Percentiles rank a stretch among this genome's conserved stretches.
These are phyloP conservation scores for Catostylus mosaicus DNA, from an alignment of 30 jellyfish, hydroid and myxozoan genomes.

Conservation along the genomic window DNA sequence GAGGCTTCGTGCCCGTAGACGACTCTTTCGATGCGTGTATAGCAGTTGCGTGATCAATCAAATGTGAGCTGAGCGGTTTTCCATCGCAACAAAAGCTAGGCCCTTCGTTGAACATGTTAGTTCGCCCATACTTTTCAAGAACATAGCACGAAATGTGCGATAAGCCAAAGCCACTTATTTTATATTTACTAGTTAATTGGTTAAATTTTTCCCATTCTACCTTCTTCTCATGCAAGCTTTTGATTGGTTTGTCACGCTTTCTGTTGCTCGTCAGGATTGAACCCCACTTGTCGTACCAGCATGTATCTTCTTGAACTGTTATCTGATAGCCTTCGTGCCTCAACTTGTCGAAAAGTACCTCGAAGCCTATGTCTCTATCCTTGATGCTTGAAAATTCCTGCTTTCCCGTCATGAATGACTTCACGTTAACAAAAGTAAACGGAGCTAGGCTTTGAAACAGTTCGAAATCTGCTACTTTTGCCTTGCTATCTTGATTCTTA, in stretches of 20 bases:
- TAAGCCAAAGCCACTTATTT: conserved; percentile 66
- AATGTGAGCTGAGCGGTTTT: conserved; percentile 71
- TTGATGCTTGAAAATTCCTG: conserved; percentile 37
- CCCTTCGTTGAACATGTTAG: conserved; percentile 79
- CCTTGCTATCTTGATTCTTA: not conserved
- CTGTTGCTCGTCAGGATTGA: conserved; percentile 78
- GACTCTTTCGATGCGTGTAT: conserved; percentile 44
- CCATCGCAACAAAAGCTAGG: conserved; percentile 77
- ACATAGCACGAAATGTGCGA: conserved; percentile 77
- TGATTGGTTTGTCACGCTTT: conserved; percentile 31
- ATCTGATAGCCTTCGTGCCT: conserved; percentile 63
- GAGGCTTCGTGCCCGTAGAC: conserved; percentile 53
- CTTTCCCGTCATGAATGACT: conserved; percentile 85
- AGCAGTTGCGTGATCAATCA: conserved; percentile 45
- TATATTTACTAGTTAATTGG: not conserved
- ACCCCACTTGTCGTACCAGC: conserved; percentile 96
- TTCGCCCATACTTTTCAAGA: conserved; percentile 58
- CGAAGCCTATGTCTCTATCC: conserved; percentile 67
- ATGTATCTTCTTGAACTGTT: conserved; percentile 87
- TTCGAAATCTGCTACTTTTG: conserved; percentile 58
- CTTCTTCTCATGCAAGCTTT: not conserved
- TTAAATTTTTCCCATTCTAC: conserved; percentile 59
- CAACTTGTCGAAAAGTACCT: conserved; percentile 34
- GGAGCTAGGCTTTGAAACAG: conserved; percentile 88
- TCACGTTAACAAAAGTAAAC: conserved; percentile 81